A percentile compares a stretch with the other conserved stretches of the same genome.
These are phyloP conservation scores for Otis tarda DNA, from an alignment of 2,113 vertebrate species.

Conservation along the genomic window DNA sequence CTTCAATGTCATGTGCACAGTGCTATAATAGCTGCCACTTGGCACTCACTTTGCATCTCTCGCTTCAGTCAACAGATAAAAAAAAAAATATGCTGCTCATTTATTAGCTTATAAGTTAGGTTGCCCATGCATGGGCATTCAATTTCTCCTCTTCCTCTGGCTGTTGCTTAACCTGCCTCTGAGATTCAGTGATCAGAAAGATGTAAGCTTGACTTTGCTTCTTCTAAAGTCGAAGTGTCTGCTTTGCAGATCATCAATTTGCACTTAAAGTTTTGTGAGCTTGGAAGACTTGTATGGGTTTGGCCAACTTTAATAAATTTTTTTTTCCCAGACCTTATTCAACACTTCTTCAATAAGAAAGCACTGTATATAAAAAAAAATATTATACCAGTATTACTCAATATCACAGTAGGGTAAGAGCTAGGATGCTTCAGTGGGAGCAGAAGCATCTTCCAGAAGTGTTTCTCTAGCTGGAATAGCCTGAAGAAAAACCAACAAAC, in stretches of 20 bases:
- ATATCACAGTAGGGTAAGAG: background rate
- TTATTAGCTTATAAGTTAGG: conserved; percentile 3
- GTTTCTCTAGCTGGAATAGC: background rate
- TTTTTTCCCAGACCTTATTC: background rate
- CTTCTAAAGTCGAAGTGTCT: background rate
- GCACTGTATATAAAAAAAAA: background rate
- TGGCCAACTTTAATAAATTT: background rate
- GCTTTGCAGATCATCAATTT: background rate
- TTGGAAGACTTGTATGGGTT: background rate
- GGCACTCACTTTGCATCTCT: conserved; percentile 21
- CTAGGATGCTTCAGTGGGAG: background rate
- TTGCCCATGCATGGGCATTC: background rate
- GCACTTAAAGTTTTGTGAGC: background rate
- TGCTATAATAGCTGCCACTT: conserved; percentile 35
- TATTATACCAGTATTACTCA: background rate
- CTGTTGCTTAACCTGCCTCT: background rate
- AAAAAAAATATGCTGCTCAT: background rate
- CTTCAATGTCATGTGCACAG: conserved; percentile 2
- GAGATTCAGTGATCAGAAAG: background rate
- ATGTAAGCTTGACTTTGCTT: background rate
- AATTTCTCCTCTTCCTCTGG: background rate
- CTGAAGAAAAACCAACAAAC: background rate
- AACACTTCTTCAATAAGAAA: background rate
- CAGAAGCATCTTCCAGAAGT: background rate
- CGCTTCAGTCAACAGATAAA: conserved; percentile 9